Base-by-base conservation (phyloP, 1,140 invertebrate species). In the Drosophila punjabiensis region DNA sequence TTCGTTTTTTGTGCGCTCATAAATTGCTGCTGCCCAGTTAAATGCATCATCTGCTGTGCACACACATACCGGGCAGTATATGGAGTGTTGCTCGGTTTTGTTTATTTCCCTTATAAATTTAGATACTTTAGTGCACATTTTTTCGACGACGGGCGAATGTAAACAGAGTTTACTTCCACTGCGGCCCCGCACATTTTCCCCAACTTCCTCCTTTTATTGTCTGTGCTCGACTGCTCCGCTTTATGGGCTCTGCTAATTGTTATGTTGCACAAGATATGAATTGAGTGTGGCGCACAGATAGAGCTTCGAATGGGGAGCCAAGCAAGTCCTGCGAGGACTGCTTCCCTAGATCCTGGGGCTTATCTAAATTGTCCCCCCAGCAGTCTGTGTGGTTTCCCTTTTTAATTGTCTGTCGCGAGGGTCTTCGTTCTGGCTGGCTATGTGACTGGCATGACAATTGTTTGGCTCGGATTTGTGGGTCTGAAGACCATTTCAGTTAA, bases 211-310 rank as follows among this genome's bases (percentile, higher is more conserved):
- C 47, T 61, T 56, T 74, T 56, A 60, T 68, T 52, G 59, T 75
- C 62, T 61, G 53, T 30, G 76, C 58, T 52, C 45, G 47, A 55
- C 45, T 69, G 33, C 48, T 55, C 45, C 58, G 70, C 71, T 89
- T 89, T 80, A 89, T 90, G 78, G 58, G 56, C 65, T 69, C 48
- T 47, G 62, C 81, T 89, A 89, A 89, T 89, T 89, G 86, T 89
- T 90, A 90, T 86, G 86, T 86, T 89, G 82, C 86, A 85, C 82
- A 86, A 90, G 86, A 90, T 86, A 89, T 90, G 86, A 90, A 81
- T 82, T 76, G 78, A 89, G 79, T 90, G 82, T 85, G 63, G 75
- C 45, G 56, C 53, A 59, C 35, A 73, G 58, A 66, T 60, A 65
- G 53, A 59, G 60, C n/a, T 33, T 30, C 47, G 28, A 61, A 60